Percentiles rank a stretch among this genome's conserved stretches.
Conservation (phyloP, 1,140 invertebrate species). For the Panagrolaimus sp. region DNA sequence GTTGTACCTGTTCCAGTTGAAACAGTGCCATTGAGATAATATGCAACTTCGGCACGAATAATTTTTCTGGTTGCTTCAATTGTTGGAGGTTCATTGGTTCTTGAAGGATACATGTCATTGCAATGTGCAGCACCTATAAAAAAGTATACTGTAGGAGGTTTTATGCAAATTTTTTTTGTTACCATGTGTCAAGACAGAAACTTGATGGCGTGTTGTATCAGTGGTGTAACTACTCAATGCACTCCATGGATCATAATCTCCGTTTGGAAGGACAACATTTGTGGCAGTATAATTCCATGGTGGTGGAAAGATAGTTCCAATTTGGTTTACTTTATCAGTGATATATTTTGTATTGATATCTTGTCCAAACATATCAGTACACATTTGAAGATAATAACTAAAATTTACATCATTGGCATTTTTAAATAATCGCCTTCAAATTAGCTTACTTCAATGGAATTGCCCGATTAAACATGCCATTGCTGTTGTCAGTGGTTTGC, state of each 20-base stretch:
- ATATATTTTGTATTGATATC: constrained; percentile 5
- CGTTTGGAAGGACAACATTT: constrained; percentile 53
- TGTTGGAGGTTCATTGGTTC: constrained; percentile 35
- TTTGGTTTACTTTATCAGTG: constrained; percentile 16
- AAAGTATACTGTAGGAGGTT: constrained; percentile 1
- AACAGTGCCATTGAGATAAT: constrained; percentile 20
- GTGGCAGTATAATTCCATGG: constrained; percentile 37
- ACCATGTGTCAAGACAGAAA: constrained; percentile 17
- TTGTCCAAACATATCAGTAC: constrained; percentile 18
- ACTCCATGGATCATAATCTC: constrained; percentile 49
- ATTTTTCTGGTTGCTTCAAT: constrained; percentile 27
- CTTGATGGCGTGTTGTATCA: constrained; percentile 11
- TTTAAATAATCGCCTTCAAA: too few relatives aligned
- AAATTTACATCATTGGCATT: too few relatives aligned
- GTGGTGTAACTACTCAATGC: constrained; percentile 19
- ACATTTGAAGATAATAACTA: constrained; percentile 16
- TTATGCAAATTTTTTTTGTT: neutral
- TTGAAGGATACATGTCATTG: constrained; percentile 51
- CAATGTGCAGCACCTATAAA: constrained; percentile 50
- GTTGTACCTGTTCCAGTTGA: too few relatives aligned
- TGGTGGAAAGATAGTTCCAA: constrained; percentile 17
- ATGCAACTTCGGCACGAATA: constrained; percentile 27
- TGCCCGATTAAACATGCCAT: too few relatives aligned
- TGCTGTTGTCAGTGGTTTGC: constrained; percentile 7
- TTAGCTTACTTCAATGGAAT: too few relatives aligned